These are phyloP conservation scores for Drosophila koepferae DNA, from an alignment of 2,888 invertebrate species.

Conservation along the genomic window DNA sequence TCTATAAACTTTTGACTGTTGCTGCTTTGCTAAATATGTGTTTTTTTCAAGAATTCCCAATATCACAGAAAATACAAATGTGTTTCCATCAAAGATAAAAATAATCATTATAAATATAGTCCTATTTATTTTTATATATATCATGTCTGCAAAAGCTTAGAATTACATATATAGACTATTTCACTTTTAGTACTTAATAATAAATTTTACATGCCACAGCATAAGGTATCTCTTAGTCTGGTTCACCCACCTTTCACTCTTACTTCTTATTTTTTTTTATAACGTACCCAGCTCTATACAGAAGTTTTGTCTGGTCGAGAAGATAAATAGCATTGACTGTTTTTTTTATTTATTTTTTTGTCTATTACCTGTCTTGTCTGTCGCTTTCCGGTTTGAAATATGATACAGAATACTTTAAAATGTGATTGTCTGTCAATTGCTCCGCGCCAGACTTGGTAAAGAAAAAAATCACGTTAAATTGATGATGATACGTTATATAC, in stretches of 20 bases:
- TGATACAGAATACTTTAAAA: constrained; percentile 12
- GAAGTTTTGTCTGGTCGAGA: not conserved
- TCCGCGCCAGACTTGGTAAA: not conserved
- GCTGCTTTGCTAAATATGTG: no score
- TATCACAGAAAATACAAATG: no score
- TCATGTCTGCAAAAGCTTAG: no score
- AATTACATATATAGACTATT: no score
- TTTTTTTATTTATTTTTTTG: not conserved
- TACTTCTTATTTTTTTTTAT: not conserved
- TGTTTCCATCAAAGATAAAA: no score
- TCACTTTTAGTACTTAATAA: no score
- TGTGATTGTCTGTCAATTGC: not conserved
- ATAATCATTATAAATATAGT: no score
- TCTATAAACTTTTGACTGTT: no score
- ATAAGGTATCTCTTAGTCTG: not conserved
- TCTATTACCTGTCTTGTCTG: constrained; percentile 20
- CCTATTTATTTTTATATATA: no score
- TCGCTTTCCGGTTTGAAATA: not conserved
- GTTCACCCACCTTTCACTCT: not conserved
- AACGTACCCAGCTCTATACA: not conserved
- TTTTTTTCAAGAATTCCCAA: no score
- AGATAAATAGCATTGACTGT: constrained; percentile 20
- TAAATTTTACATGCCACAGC: not conserved
- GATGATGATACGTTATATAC: not conserved
- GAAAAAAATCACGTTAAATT: not conserved